These are phyloP conservation scores for Pluvialis apricaria DNA, from an alignment of 2,113 vertebrate genomes.

Conservation along the genomic window DNA sequence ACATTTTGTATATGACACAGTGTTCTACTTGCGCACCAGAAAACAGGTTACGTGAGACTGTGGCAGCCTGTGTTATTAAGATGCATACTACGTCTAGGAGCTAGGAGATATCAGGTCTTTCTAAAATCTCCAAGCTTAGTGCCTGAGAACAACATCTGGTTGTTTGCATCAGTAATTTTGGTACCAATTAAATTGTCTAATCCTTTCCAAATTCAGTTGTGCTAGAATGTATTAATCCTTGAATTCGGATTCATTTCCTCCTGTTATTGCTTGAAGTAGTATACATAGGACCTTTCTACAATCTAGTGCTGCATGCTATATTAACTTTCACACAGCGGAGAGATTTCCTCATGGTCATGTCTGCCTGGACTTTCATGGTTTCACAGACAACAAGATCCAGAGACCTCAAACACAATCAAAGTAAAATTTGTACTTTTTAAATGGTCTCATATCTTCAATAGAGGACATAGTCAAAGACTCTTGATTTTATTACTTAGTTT, in stretches of 20 bases:
- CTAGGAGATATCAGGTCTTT: neutral
- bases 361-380: neutral
- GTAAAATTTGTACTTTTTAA: neutral
- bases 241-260: neutral
- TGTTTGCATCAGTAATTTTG: neutral
- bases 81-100: neutral
- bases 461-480: neutral
- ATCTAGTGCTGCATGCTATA: too few relatives aligned
- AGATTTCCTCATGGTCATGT: neutral
- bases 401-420: neutral
- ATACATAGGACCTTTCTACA: neutral
- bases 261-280: neutral
- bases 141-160: neutral
- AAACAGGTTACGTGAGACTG: fast-evolving
- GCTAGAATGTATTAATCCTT: neutral
- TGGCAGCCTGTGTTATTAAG: neutral
- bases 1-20: fast-evolving
- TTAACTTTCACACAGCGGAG: neutral
- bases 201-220: neutral
- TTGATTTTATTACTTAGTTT: neutral
- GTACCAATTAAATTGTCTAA: neutral
- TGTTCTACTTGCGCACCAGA: fast-evolving
- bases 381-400: neutral
- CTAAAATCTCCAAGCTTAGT: neutral
- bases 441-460: neutral